phyloP scores from a whole-genome alignment of 2,888 invertebrate genomes.

The Drosophila flavopinicola region DNA sequence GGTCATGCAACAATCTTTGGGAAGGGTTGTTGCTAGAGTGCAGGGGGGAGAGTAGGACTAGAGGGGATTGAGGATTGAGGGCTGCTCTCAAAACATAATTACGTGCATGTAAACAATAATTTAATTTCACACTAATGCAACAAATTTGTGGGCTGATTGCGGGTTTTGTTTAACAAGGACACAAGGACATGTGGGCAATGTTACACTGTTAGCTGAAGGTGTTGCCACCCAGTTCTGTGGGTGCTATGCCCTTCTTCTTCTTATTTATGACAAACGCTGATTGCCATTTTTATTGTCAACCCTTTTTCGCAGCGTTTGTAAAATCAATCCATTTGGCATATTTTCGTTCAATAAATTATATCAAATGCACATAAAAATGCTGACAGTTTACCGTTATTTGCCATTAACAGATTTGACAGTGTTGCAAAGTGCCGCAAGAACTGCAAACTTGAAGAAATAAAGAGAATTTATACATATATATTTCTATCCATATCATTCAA shows the following conservation, averaged over 20 bases:
- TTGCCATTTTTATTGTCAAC: constrained; percentile 34
- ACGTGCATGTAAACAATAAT: constrained; percentile 83
- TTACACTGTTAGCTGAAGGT: constrained; percentile 20
- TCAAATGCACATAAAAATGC: constrained; percentile 4
- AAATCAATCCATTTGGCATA: constrained; percentile 6
- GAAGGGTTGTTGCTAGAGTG: constrained; percentile 1
- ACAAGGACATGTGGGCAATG: constrained; percentile 46
- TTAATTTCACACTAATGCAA: constrained; percentile 83
- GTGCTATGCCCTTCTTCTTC: too few relatives aligned
- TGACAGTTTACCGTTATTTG: background rate
- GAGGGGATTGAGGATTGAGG: constrained; percentile 3
- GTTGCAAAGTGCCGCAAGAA: constrained; percentile 4
- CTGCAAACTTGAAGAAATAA: constrained; percentile 5
- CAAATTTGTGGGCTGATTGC: constrained; percentile 84
- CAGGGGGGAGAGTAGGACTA: background rate
- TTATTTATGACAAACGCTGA: constrained; percentile 33
- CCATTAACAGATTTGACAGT: constrained; percentile 3
- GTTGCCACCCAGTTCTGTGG: too few relatives aligned
- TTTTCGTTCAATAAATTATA: constrained; percentile 39
- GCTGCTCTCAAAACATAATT: constrained; percentile 77
- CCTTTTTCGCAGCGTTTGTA: constrained; percentile 21
- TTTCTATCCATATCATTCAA: constrained; percentile 30
- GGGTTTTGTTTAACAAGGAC: constrained; percentile 70
- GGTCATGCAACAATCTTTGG: constrained; percentile 54
- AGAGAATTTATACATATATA: background rate